phyloP scores from a whole-genome alignment of 2,113 vertebrate genomes.

The Lampris incognitus region DNA sequence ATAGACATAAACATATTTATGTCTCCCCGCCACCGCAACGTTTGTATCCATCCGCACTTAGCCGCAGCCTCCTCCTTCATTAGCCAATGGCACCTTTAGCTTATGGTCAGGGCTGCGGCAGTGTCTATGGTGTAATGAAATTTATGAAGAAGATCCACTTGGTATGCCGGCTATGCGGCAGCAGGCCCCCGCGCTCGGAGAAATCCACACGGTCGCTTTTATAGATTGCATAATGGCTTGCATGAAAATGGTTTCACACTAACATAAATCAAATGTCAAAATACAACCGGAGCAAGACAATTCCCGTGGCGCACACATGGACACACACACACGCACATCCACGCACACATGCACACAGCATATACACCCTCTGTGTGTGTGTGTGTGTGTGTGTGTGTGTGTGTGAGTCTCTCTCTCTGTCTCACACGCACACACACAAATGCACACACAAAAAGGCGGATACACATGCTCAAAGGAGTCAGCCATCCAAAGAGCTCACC shows the following conservation, averaged over 20 bases:
- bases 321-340: conserved; percentile 45
- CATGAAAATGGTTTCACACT: conserved; percentile 84
- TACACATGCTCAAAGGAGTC: conserved; percentile 57
- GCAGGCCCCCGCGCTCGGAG: conserved; percentile 72
- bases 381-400: too few species aligned
- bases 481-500: conserved; percentile 59
- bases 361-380: background rate
- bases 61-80: conserved; percentile 74
- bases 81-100: conserved; percentile 81
- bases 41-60: conserved; percentile 72
- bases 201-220: conserved; percentile 81
- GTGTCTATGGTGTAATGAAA: conserved; percentile 81
- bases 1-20: conserved; percentile 59
- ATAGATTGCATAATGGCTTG: conserved; percentile 84
- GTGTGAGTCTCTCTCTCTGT: too few species aligned
- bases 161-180: conserved; percentile 80
- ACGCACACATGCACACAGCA: conserved; percentile 4
- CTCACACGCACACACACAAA: conserved; percentile 10
- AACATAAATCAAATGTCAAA: conserved; percentile 86
- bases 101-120: conserved; percentile 73
- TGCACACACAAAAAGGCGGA: conserved; percentile 30
- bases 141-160: conserved; percentile 83
- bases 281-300: conserved; percentile 82
- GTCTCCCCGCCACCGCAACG: conserved; percentile 43
- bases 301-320: conserved; percentile 71